Percentiles rank a stretch among this genome's conserved stretches.
Conservation (phyloP, 1,140 invertebrate genomes). For the Bradysia coprophila region DNA sequence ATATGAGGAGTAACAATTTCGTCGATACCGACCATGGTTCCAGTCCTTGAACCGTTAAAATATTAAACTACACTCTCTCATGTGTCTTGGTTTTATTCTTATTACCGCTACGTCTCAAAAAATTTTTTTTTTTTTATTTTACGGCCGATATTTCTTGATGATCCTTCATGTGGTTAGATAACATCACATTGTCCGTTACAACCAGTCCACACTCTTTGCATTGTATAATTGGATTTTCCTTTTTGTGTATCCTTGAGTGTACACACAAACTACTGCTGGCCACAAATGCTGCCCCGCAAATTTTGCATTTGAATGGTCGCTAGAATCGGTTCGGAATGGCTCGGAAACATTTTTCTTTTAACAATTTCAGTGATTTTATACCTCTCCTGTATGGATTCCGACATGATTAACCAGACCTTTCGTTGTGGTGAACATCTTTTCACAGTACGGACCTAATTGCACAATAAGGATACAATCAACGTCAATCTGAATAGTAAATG, state of each 20-base stretch:
- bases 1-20: no score
- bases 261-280: not conserved
- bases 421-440: not conserved
- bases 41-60: no score
- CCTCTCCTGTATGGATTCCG: not conserved
- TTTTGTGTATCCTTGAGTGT: not conserved
- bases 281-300: not conserved
- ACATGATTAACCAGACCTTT: not conserved
- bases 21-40: no score
- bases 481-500: no score
- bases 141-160: not conserved
- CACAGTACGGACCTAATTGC: not conserved
- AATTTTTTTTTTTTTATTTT: no score
- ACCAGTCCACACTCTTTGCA: not conserved
- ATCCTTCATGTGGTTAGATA: not conserved
- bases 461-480: no score
- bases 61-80: no score
- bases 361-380: no score
- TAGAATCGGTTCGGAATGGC: no score
- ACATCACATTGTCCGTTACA: not conserved
- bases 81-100: no score
- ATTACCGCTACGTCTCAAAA: no score
- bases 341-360: no score
- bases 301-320: constrained; percentile 8
- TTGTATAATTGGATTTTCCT: not conserved